Conservation (phyloP, 2,797 vertebrate species). For the Austrolebias charrua region DNA sequence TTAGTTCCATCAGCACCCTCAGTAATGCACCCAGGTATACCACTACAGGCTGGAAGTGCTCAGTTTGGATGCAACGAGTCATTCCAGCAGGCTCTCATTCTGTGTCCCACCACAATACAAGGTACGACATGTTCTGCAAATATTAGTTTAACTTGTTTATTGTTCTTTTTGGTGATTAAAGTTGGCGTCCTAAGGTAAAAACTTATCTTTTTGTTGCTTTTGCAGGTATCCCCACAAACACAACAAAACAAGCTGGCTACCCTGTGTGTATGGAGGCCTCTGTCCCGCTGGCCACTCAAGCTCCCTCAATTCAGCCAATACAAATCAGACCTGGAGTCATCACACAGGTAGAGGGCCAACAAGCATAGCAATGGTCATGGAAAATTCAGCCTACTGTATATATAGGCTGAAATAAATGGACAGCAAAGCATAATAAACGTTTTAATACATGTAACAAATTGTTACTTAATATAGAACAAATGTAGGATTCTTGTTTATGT, state of each 20-base stretch:
- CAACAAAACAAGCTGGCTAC: conserved; percentile 88
- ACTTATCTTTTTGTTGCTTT: conserved; percentile 5
- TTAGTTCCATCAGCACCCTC: conserved; percentile 88
- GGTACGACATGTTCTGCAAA: conserved; percentile 72
- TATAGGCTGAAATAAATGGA: too few relatives aligned
- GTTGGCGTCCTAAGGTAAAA: not conserved
- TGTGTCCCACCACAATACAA: conserved; percentile 94
- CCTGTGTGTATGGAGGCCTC: conserved; percentile 92
- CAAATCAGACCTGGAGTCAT: conserved; percentile 95
- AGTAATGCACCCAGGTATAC: conserved; percentile 92
- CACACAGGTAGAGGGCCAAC: conserved; percentile 84
- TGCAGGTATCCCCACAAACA: conserved; percentile 89
- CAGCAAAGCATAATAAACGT: too few relatives aligned
- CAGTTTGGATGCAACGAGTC: conserved; percentile 94
- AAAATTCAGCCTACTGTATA: too few relatives aligned
- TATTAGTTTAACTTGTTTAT: conserved; percentile 7
- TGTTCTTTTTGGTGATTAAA: not conserved
- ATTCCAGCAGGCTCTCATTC: conserved; percentile 95
- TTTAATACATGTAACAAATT: too few relatives aligned
- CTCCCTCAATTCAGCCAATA: conserved; percentile 89
- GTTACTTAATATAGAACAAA: too few relatives aligned
- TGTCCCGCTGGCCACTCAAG: conserved; percentile 92
- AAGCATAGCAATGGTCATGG: not conserved
- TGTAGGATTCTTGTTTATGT: not conserved
- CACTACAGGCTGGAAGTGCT: conserved; percentile 89